These are phyloP conservation scores for Oligia latruncula DNA, from an alignment of 2,888 invertebrate species.

Conservation along the genomic window DNA sequence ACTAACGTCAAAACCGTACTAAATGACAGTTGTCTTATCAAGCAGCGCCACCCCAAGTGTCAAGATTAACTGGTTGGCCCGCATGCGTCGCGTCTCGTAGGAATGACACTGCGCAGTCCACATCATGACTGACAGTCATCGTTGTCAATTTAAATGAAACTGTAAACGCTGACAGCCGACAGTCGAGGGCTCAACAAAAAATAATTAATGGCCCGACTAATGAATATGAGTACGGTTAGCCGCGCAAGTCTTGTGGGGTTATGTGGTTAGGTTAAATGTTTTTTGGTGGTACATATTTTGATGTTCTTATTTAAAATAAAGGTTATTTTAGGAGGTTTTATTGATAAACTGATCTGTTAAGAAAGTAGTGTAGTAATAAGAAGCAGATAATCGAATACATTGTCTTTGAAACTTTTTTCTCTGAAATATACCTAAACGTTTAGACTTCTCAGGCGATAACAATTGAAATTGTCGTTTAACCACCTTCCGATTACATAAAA, in stretches of 20 bases:
- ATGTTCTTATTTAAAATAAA: not conserved
- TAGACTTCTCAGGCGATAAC: not conserved
- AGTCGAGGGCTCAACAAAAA: constrained; percentile 84
- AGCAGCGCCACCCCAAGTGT: constrained; percentile 13
- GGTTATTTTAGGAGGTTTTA: not conserved
- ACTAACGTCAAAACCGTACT: not conserved
- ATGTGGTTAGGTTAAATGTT: not conserved
- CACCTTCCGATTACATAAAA: not conserved
- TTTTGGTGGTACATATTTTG: not conserved
- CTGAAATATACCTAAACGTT: not conserved
- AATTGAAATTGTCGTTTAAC: not conserved
- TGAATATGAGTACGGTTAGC: constrained; percentile 76
- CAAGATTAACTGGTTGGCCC: constrained; percentile 21
- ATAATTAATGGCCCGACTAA: constrained; percentile 87
- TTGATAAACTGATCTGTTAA: not conserved
- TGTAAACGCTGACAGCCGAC: constrained; percentile 78
- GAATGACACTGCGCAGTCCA: constrained; percentile 64
- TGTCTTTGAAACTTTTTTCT: too few relatives aligned
- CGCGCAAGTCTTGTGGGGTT: constrained; percentile 28
- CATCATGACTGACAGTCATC: constrained; percentile 71
- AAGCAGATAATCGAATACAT: not conserved
- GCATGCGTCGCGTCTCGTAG: constrained; percentile 17
- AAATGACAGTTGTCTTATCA: constrained; percentile 23
- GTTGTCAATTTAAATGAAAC: constrained; percentile 83
- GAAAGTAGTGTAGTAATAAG: not conserved